Conservation (phyloP, 2,113 vertebrate species). For the Antechinus stuartii region DNA sequence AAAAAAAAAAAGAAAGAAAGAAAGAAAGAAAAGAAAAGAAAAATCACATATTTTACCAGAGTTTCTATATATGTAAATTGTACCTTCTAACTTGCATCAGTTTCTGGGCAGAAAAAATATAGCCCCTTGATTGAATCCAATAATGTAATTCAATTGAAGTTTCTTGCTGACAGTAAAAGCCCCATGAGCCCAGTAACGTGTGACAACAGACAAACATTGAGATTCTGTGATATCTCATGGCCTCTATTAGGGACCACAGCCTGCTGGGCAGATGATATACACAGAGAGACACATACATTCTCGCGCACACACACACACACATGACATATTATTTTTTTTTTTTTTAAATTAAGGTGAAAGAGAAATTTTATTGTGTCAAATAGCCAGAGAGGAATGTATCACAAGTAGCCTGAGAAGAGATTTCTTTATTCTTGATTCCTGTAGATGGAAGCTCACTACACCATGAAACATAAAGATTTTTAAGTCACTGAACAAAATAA, state of each 20-base stretch:
- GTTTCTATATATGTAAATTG: slow-evolving; percentile 44
- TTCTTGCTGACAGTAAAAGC: background rate
- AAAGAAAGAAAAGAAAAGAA: slow-evolving; percentile 60
- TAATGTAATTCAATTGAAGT: slow-evolving; percentile 47
- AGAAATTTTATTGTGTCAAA: slow-evolving; percentile 60
- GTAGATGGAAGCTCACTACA: background rate
- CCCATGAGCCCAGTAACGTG: slow-evolving; percentile 16
- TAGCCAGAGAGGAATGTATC: slow-evolving; percentile 49
- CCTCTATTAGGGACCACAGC: slow-evolving; percentile 26
- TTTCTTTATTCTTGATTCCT: slow-evolving; percentile 26
- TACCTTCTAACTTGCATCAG: slow-evolving; percentile 52
- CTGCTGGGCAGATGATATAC: background rate
- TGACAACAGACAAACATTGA: background rate
- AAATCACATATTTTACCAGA: background rate
- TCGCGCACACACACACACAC: background rate
- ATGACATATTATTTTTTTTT: slow-evolving; percentile 55
- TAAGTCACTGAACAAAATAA: background rate
- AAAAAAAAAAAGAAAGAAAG: slow-evolving; percentile 63
- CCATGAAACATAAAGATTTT: slow-evolving; percentile 28
- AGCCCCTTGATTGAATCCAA: slow-evolving; percentile 51
- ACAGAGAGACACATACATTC: too few species aligned
- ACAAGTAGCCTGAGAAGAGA: background rate
- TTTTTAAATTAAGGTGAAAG: slow-evolving; percentile 35
- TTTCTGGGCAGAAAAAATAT: slow-evolving; percentile 53
- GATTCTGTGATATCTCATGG: background rate